Conservation (phyloP, 2,113 vertebrate genomes). For the Pedionomus torquatus region DNA sequence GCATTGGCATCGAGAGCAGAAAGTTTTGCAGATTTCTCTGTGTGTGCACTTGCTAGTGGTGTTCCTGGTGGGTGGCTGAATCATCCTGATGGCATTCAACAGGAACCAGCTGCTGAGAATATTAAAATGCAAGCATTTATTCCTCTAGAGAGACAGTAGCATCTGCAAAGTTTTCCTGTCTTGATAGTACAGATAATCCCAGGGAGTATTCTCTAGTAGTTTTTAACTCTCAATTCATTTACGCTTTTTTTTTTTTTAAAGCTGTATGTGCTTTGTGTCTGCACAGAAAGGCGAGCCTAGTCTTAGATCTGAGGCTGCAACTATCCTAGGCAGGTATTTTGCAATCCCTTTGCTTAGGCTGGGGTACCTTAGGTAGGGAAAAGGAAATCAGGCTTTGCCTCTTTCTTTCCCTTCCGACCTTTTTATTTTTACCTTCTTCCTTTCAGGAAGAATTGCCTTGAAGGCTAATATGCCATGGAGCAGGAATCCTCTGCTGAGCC, state of each 20-base stretch:
- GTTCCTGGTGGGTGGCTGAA: constrained; percentile 86
- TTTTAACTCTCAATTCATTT: constrained; percentile 79
- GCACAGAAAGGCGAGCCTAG: neutral
- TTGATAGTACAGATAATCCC: constrained; percentile 84
- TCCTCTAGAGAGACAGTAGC: constrained; percentile 86
- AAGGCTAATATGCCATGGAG: neutral
- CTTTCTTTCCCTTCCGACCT: neutral
- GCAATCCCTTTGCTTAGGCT: neutral
- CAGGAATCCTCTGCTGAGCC: neutral
- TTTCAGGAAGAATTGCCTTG: neutral
- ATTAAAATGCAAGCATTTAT: constrained; percentile 86
- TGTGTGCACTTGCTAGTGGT: constrained; percentile 79
- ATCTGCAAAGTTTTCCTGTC: constrained; percentile 85
- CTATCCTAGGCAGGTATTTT: neutral
- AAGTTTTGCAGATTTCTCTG: constrained; percentile 76
- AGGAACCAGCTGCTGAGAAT: constrained; percentile 87
- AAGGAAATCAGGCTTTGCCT: neutral
- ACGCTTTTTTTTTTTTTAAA: constrained; percentile 33
- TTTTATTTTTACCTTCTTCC: neutral
- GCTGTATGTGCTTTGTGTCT: constrained; percentile 27
- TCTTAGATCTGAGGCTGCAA: neutral
- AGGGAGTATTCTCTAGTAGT: constrained; percentile 76
- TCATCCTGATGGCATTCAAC: constrained; percentile 88
- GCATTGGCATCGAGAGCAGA: constrained; percentile 66
- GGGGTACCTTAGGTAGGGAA: neutral